Conservation (phyloP, 2,113 vertebrate genomes). For the Dicaeum eximium region DNA sequence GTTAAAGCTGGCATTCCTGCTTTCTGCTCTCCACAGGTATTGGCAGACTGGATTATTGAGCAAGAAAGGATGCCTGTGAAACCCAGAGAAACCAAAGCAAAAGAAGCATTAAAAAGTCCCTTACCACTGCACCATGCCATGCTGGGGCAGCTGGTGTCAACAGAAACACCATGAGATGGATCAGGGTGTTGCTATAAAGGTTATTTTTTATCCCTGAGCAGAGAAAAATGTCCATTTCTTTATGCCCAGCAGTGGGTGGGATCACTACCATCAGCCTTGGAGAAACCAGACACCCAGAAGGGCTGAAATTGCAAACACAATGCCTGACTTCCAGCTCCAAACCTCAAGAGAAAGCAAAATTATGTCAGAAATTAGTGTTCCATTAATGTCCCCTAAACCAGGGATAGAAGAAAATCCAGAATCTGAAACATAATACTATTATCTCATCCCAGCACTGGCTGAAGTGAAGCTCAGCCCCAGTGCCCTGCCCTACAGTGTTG, state of each 20-base stretch:
- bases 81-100: neutral
- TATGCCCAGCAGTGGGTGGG: neutral
- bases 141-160: neutral
- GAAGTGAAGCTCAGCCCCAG: neutral
- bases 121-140: neutral
- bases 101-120: neutral
- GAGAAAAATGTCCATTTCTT: neutral
- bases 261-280: neutral
- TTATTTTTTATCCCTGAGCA: neutral
- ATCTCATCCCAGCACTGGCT: neutral
- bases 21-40: neutral
- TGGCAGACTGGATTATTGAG: neutral
- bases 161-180: neutral
- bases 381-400: neutral
- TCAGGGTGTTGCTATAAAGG: neutral
- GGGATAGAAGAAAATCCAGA: neutral
- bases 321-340: neutral
- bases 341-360: neutral
- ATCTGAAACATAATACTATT: neutral
- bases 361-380: neutral
- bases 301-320: neutral
- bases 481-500: neutral
- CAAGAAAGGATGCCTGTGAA: neutral
- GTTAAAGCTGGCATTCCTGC: neutral
- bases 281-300: neutral